Conservation (phyloP, 2,797 vertebrate genomes). For the Premnoplex brunnescens region DNA sequence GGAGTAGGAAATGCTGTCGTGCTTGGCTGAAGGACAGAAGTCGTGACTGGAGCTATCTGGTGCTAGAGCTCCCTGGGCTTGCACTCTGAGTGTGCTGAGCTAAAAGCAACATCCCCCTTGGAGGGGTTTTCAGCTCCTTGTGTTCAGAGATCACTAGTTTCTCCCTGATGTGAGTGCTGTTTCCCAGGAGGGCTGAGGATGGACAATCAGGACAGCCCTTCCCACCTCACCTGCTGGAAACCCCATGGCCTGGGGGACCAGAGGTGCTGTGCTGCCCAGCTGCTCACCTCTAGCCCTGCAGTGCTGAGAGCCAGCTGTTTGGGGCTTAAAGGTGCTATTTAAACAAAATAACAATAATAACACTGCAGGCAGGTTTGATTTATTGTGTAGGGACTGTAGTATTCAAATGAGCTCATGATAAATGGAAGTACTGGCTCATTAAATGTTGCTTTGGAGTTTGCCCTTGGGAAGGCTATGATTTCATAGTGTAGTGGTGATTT, state of each 20-base stretch:
- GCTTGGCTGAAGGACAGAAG: background rate
- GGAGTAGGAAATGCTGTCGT: background rate
- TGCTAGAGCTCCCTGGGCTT: background rate
- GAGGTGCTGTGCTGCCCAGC: background rate
- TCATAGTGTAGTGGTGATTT: background rate
- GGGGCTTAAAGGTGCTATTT: background rate
- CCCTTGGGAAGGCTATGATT: background rate
- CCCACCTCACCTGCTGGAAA: background rate
- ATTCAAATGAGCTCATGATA: background rate
- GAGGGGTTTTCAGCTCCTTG: background rate
- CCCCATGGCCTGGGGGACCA: accelerated
- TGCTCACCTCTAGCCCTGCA: background rate
- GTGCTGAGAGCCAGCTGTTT: background rate
- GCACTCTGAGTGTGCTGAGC: background rate
- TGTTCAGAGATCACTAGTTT: background rate
- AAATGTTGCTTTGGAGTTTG: background rate
- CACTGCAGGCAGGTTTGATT: background rate
- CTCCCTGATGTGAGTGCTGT: background rate
- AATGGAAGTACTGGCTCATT: background rate
- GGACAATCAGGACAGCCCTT: background rate
- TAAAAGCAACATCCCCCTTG: background rate
- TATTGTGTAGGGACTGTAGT: background rate
- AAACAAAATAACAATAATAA: background rate
- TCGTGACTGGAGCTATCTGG: background rate
- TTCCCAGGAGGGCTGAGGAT: background rate